Percentiles rank a stretch among this genome's conserved stretches.
phyloP scores from a whole-genome alignment of 2,888 invertebrate species.

The Barypeithes pellucidus region DNA sequence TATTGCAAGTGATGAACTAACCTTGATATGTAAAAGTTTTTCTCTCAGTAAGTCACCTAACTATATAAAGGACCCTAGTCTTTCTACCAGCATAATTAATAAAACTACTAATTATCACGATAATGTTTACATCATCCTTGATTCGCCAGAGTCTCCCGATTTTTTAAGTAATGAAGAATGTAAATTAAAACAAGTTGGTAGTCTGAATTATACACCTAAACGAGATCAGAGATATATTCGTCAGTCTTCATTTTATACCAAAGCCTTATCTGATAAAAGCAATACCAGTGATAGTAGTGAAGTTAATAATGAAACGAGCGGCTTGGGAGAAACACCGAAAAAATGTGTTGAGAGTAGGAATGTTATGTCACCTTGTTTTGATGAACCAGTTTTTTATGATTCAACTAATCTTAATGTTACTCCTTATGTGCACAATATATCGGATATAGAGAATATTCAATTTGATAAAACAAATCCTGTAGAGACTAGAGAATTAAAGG shows the following conservation, averaged over 20 bases:
- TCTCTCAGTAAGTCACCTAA: not conserved
- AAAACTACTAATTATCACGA: not conserved
- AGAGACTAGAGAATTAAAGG: constrained; percentile 1
- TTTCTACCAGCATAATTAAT: not conserved
- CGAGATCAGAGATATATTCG: not conserved
- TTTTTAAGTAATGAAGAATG: not conserved
- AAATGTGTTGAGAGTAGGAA: not conserved
- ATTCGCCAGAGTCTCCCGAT: not conserved
- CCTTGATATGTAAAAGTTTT: not conserved
- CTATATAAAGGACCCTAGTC: not conserved
- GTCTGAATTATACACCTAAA: not conserved
- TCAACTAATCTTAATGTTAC: constrained; percentile 59
- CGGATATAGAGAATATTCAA: constrained; percentile 48
- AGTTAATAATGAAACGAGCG: not conserved
- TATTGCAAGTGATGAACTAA: not conserved
- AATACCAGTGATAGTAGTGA: not conserved
- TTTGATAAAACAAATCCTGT: constrained; percentile 21
- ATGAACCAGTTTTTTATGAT: constrained; percentile 35
- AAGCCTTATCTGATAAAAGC: not conserved
- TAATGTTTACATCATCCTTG: not conserved
- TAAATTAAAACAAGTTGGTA: not conserved
- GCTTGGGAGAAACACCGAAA: constrained; percentile 1
- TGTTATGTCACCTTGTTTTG: constrained; percentile 9
- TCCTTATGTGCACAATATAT: constrained; percentile 58
- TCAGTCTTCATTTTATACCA: not conserved